Percentiles rank a stretch among this genome's conserved stretches.
These are phyloP conservation scores for Endotricha flammealis DNA, from an alignment of 2,888 invertebrate genomes.

Conservation along the genomic window DNA sequence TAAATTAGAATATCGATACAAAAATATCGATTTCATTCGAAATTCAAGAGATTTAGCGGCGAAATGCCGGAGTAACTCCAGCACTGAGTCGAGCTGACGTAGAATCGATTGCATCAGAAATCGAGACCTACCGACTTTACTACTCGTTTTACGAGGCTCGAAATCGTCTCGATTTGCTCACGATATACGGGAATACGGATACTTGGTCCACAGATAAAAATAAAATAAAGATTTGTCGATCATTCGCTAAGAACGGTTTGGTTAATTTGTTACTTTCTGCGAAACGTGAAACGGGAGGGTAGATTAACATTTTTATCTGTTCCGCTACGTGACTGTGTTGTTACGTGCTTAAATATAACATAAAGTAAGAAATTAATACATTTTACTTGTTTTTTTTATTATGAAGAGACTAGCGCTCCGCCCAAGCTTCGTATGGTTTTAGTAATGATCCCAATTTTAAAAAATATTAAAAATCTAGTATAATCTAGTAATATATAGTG, in stretches of 20 bases:
- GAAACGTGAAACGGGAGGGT: too few species aligned
- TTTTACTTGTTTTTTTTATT: too few species aligned
- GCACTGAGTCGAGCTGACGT: slow-evolving; percentile 20
- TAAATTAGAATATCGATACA: neutral
- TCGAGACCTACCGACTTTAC: slow-evolving; percentile 46
- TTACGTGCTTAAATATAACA: too few species aligned
- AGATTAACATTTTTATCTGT: too few species aligned
- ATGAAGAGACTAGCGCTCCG: too few species aligned
- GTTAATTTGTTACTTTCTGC: too few species aligned
- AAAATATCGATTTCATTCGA: slow-evolving; percentile 31
- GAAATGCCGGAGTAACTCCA: slow-evolving; percentile 6
- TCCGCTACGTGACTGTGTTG: too few species aligned
- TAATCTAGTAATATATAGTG: too few species aligned
- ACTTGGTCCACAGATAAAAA: slow-evolving; percentile 13
- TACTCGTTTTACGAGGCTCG: slow-evolving; percentile 54
- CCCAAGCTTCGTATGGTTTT: too few species aligned
- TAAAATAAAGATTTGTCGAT: slow-evolving; percentile 7
- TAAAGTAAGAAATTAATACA: too few species aligned
- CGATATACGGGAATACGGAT: slow-evolving; percentile 16
- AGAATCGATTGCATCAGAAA: slow-evolving; percentile 45
- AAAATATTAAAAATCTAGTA: too few species aligned
- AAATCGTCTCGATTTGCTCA: slow-evolving; percentile 48
- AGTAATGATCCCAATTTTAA: too few species aligned
- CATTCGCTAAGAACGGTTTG: neutral
- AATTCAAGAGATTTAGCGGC: slow-evolving; percentile 43